These are phyloP conservation scores for Cancer borealis DNA, from an alignment of 2,888 invertebrate genomes.

Conservation along the genomic window DNA sequence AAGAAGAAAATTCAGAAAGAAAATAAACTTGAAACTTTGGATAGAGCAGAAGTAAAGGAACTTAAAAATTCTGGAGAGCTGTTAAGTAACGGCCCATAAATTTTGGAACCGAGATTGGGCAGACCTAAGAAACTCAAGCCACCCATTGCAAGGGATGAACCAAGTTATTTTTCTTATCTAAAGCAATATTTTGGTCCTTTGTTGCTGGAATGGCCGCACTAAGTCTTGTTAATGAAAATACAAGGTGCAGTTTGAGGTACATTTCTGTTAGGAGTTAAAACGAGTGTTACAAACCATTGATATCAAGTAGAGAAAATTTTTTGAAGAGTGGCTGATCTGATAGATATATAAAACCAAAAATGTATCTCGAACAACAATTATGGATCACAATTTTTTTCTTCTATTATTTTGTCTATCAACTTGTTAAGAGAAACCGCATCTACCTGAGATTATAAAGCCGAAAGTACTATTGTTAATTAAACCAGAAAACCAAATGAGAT, in stretches of 20 bases:
- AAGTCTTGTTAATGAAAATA: slow-evolving; percentile 8
- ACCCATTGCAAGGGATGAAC: not conserved
- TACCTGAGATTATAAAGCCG: too few relatives aligned
- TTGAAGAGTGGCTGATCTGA: not conserved
- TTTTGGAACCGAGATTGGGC: not conserved
- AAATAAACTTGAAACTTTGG: slow-evolving; percentile 20
- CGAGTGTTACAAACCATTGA: not conserved
- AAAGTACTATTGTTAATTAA: too few relatives aligned
- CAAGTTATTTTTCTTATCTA: not conserved
- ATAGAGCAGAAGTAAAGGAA: not conserved
- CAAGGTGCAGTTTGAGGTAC: not conserved
- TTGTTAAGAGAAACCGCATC: too few relatives aligned
- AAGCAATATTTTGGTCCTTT: not conserved
- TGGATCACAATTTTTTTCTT: too few relatives aligned
- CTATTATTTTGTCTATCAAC: too few relatives aligned
- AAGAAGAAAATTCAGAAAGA: not conserved
- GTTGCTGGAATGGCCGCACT: slow-evolving; percentile 1
- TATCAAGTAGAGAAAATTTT: not conserved
- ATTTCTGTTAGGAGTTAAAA: not conserved
- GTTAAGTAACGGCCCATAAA: slow-evolving; percentile 3
- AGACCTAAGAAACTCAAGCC: not conserved
- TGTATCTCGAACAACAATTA: too few relatives aligned
- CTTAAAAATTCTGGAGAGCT: not conserved
- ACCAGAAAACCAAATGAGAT: too few relatives aligned
- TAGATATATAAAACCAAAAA: too few relatives aligned